Base-by-base conservation (phyloP, 2,797 vertebrate genomes). In the Clamator glandarius region DNA sequence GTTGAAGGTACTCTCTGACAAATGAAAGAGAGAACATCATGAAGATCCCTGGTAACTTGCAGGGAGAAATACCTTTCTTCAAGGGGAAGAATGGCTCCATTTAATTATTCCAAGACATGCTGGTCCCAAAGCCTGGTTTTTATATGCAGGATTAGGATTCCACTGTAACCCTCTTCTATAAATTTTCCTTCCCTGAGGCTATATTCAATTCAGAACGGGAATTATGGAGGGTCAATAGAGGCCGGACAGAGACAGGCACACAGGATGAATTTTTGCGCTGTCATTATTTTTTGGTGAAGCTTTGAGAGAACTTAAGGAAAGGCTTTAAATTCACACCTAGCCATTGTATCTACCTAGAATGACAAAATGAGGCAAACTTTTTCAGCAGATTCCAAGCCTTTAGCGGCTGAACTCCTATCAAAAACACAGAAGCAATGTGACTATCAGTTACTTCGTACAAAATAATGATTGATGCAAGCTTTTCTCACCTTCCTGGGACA, bases 171-270 rank as follows among this genome's bases (percentile, higher is more conserved):
- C 81, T 78, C 81, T 96, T 90, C 87, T 23, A 82, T 91, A 92
- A 94, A 68, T 75, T 91, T 90, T 96, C 93, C 76, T 81, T 92
- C 77, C 87, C 94, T 28, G 51, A 93, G 87, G 94, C 82, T 81
- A 54, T 29, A 61, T 92, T 93, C 91, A 83, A 44, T 92, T 91
- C 69, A 81, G 62, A 88, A 62, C 35, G 52, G 25, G 39, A 83
- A 90, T 75, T 88, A 73, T 35, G 52, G 78, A 84, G 58, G 89
- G 59, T 88, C 94, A 90, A 81, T 90, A 88, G 31, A 33, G 7
- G 69, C n/a, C 57, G 75, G 44, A 78, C 42, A 77, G 63, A 48
- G 67, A 77, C 48, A 57, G 35, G 31, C 39, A 81, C 28, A 62
- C 24, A 51, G 4, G 55, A 61, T 36, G 55, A 75, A 64, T 46